Base-by-base conservation (phyloP, 2,113 vertebrate genomes). In the Ptyas mucosa region DNA sequence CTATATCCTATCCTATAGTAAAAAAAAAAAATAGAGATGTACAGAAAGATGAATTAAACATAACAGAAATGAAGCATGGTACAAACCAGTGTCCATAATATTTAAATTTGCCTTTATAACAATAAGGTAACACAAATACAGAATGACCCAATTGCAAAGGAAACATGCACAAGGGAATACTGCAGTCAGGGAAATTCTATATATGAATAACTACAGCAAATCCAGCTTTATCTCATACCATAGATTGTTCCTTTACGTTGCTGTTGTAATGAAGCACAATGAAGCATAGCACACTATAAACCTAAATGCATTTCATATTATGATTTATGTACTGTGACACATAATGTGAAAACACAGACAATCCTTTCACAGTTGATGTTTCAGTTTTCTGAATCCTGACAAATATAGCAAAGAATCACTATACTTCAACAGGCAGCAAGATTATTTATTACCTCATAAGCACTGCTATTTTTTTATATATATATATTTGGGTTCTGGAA, bases 241-340 rank as follows among this genome's bases (percentile, higher is more conserved):
- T 39, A 87, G 54, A 39, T 18, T 69, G 24, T 34, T 55, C 24
- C 57, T 87, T 93, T 93, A 90, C 8, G 64, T 69, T 64, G 64
- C 81, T 69, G 57, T 18, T 29, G 34, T 34, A 86, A 57, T 85
- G 8, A 34, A 91, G 85, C 51, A 61, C 49, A 86, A 57, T 75
- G 5, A 34, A 92, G 85, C 46, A n/a, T 69, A 55, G 86, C 87
- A 90, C 85, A 86, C 90, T 87, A 89, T 92, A 53, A 89, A 57
- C 61, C 93, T 81, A 9, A 29, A 53, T 54, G 54, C 51, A 88
- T 0, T 2, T 88, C 93, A 90, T 91, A 90, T 51, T 39, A 1
- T 61, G 94, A 92, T 85, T 93, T 90, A 90, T 89, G 10, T 87
- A 34, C 86, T 87, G 89, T 93, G 92, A 95, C 7, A 29, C 51